A percentile compares a stretch with the other conserved stretches of the same genome.
Conservation (phyloP, 37 sponge, comb jelly and placozoan species). For the Lycopodina hypogea region DNA sequence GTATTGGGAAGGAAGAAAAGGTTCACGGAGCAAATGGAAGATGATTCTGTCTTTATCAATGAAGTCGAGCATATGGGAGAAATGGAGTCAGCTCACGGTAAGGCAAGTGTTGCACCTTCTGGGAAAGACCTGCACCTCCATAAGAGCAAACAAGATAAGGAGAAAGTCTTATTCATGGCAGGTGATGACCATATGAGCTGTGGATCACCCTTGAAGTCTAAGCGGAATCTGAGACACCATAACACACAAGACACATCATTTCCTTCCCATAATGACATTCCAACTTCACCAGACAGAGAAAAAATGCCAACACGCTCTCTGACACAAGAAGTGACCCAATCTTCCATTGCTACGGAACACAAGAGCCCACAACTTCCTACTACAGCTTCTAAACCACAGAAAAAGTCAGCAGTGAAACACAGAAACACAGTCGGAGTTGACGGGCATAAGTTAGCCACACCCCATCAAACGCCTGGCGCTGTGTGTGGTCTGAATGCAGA, state of each 20-base stretch:
- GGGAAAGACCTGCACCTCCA: neutral
- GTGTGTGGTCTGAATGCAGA: neutral
- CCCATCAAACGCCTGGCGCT: neutral
- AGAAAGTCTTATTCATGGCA: neutral
- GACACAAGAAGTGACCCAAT: neutral
- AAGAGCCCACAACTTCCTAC: constrained; percentile 18
- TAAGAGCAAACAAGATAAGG: neutral
- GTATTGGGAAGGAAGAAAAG: neutral
- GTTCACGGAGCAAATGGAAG: neutral
- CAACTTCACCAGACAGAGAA: neutral
- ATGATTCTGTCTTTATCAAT: neutral
- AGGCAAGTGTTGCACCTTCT: neutral
- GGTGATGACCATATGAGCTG: no score
- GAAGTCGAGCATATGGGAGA: neutral
- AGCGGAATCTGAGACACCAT: no score
- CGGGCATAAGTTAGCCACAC: constrained; percentile 2
- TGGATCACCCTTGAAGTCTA: no score
- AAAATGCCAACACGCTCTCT: neutral
- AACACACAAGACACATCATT: no score
- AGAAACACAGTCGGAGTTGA: neutral
- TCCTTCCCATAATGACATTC: neutral
- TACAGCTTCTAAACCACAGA: constrained; percentile 16
- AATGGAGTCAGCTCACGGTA: neutral
- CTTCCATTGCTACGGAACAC: neutral
- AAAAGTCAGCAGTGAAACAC: neutral